Percentiles rank a stretch among this genome's conserved stretches.
Conservation (phyloP, 2,888 invertebrate genomes). For the Thereva nobilitata region DNA sequence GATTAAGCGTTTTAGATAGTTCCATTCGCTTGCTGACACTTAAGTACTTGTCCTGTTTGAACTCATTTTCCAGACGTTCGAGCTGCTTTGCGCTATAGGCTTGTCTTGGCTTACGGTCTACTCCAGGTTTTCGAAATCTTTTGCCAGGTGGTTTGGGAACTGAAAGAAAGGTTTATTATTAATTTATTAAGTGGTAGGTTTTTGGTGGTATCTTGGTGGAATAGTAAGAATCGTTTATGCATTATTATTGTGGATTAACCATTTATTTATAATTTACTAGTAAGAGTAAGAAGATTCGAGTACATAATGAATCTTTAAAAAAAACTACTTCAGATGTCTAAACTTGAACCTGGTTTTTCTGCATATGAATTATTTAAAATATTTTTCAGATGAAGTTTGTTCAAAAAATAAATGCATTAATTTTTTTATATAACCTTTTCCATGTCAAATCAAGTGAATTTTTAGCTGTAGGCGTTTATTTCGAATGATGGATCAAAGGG, state of each 20-base stretch:
- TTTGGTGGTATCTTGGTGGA: not conserved
- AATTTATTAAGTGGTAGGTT: not conserved
- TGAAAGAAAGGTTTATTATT: constrained; percentile 55
- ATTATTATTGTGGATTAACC: not conserved
- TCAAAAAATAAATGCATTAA: too few relatives aligned
- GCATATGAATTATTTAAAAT: too few relatives aligned
- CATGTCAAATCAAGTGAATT: too few relatives aligned
- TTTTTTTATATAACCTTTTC: too few relatives aligned
- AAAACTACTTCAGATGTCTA: too few relatives aligned
- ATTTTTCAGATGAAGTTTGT: too few relatives aligned
- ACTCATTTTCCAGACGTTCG: constrained; percentile 89
- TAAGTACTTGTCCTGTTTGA: constrained; percentile 93
- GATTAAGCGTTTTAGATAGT: constrained; percentile 81
- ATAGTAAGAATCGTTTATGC: not conserved
- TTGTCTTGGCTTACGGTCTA: constrained; percentile 93
- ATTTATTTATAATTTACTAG: constrained; percentile 7
- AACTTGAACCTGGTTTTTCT: too few relatives aligned
- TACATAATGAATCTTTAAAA: too few relatives aligned
- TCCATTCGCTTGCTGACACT: constrained; percentile 96
- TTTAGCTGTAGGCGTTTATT: too few relatives aligned
- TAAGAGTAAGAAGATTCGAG: not conserved
- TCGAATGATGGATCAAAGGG: too few relatives aligned
- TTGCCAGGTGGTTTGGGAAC: constrained; percentile 80
- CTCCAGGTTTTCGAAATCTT: constrained; percentile 81
- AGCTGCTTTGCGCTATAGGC: constrained; percentile 95